Base-by-base conservation (phyloP, 2,113 vertebrate species). In the Tylochromis polylepis region DNA sequence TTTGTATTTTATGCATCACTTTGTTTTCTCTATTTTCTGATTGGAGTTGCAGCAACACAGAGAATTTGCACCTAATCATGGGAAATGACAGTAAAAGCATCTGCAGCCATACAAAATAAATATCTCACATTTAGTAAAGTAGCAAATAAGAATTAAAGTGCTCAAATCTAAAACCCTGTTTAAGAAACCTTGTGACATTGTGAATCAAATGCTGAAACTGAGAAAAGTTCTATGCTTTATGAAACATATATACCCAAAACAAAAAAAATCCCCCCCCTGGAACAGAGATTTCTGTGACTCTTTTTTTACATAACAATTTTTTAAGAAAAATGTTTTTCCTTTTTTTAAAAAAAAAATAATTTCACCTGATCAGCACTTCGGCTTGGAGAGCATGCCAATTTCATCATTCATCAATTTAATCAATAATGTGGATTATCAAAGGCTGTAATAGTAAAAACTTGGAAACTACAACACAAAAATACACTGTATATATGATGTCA, bases 301-400 rank as follows among this genome's bases (percentile, higher is more conserved):
- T n/a, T n/a, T n/a, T n/a, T n/a, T n/a, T n/a, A n/a, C n/a, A n/a
- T n/a, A n/a, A n/a, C n/a, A n/a, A n/a, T n/a, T n/a, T n/a, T 65
- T 65, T n/a, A 8, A 62, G 6, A 6, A 0, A 34, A 36, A 2
- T 20, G 0, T 8, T 60, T 60, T 18, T 16, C 24, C 20, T 57
- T n/a, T 56, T 14, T 24, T 12, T 1, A n/a, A n/a, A n/a, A n/a
- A n/a, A n/a, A n/a, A n/a, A n/a, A 62, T 12, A 3, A 65, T 43
- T 24, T 43, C 62, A 70, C 5, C n/a, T 43, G 12, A 24, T 43
- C n/a, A 24, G n/a, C 0, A 9, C 7, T 67, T 0, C 6, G 4
- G 22, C 36, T 5, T 24, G 11, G 11, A 38, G 34, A 3, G 34
- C 34, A 24, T 15, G 18, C 11, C 1, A 0, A 15, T 70, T 15